These are phyloP conservation scores for Agapornis canus DNA, from an alignment of 2,797 vertebrate genomes.

Conservation along the genomic window DNA sequence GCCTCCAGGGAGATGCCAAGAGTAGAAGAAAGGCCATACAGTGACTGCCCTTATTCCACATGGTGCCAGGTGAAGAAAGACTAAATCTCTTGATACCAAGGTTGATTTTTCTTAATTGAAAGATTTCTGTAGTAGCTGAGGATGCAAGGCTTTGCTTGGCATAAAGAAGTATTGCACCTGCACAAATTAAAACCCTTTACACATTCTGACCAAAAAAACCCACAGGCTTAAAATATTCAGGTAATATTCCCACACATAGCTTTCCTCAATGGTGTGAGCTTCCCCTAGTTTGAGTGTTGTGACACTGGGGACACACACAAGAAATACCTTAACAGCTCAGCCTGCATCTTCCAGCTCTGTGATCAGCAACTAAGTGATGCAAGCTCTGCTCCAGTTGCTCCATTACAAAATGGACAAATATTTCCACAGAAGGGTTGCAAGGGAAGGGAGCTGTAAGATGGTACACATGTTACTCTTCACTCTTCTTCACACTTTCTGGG, in stretches of 20 bases:
- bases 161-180: background rate
- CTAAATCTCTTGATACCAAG: background rate
- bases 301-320: background rate
- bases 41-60: rapidly evolving
- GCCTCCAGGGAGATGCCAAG: slow-evolving; percentile 22
- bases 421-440: background rate
- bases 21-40: background rate
- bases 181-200: background rate
- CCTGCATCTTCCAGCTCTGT: background rate
- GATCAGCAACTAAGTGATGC: background rate
- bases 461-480: background rate
- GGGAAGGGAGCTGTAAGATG: background rate
- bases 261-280: background rate
- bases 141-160: background rate
- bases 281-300: background rate
- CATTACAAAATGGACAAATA: background rate
- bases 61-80: background rate
- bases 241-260: background rate
- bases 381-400: background rate
- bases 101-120: background rate
- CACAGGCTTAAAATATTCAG: background rate
- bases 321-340: background rate
- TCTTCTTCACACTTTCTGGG: background rate
- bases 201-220: background rate
- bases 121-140: background rate